Evolutionary conservation across 2,888 invertebrate species (phyloP), one percentile per base, ranked within the genome.

Genomic region (Epicampocera succincta): DNA sequence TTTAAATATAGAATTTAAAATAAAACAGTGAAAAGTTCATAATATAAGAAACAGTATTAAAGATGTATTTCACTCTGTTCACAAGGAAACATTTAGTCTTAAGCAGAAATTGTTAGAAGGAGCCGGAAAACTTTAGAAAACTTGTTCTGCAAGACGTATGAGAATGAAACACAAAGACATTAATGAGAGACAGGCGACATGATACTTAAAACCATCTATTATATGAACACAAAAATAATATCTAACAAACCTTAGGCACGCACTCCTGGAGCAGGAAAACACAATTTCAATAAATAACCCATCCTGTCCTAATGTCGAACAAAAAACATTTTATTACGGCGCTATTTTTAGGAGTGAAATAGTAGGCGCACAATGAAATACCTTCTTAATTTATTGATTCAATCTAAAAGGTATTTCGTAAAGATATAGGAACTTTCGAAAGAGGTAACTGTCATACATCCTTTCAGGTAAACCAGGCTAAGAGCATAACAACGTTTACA

Each of bases 11-110:
- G 25, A 29, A 33, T 3, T 29, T 17, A 58, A 48, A 13, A 25
- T 81, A 84, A 69, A 52, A 42, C n/a, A 85, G 84, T 73, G 42
- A 44, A 60, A 61, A 68, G 73, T 75, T 72, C 79, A 79, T 72
- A 52, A 82, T 80, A 69, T 71, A 84, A 84, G 86, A 81, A 88
- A 33, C 33, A 33, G 9, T 58, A 66, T 74, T 86, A 85, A 46
- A 50, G 44, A 54, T 84, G 78, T 82, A 19, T 61, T 40, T 12
- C 11, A 19, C 2, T 68, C 38, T 44, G 40, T 66, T 63, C 54
- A 33, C 19, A 33, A 75, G 66, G 56, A 54, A 66, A 54, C 42
- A 58, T 68, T 73, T 52, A 50, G 48, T 60, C 46, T 68, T 68
- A 33, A 66, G 65, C 44, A 71, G 48, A 77, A 63, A 66, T 50